Base-by-base conservation (phyloP, 2,797 vertebrate species). In the Siniperca obscura region DNA sequence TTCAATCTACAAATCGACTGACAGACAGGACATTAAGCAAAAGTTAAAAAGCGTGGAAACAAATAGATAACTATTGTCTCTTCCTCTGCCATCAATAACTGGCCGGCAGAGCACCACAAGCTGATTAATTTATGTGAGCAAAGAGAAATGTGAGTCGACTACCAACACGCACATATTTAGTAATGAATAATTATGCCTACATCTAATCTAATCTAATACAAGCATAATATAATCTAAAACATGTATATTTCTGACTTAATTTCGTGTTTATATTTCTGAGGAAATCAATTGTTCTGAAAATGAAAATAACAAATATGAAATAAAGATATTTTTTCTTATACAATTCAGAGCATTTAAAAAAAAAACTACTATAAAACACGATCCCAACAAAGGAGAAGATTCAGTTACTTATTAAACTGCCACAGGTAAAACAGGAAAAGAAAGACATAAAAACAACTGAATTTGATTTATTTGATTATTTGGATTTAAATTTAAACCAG, bases 1-100 rank as follows among this genome's bases (percentile, higher is more conserved):
- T 68, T 25, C 74, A 62, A 21, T 38, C 3, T 70, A 70, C 22
- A 34, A 62, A 70, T 70, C 7, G 9, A 60, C 48, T 65, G 55
- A 76, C 60, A 81, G 22, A n/a, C 60, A 74, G 42, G 79, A 76
- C 74, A 74, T 74, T 59, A 78, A 77, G 46, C 38, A 74, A 67
- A 73, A 57, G 46, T 57, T 44, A 19, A 73, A 50, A 22, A 9
- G 19, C 3, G 7, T 34, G 42, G 40, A 84, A 79, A 80, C 25
- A 74, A 78, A 30, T 65, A 5, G n/a, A 53, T 44, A 76, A 74
- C 52, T 38, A 1, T 25, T 57, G 69, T 66, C n/a, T 78, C 38
- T 40, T 60, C 21, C 34, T 48, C 57, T 76, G 42, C 30, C 25
- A 76, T 55, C 56, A 81, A 19, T 50, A 81, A 77, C 12, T 22